Base-by-base conservation (phyloP, 30 jellyfish, hydroid and myxozoan species). In the Sanderia malayensis region DNA sequence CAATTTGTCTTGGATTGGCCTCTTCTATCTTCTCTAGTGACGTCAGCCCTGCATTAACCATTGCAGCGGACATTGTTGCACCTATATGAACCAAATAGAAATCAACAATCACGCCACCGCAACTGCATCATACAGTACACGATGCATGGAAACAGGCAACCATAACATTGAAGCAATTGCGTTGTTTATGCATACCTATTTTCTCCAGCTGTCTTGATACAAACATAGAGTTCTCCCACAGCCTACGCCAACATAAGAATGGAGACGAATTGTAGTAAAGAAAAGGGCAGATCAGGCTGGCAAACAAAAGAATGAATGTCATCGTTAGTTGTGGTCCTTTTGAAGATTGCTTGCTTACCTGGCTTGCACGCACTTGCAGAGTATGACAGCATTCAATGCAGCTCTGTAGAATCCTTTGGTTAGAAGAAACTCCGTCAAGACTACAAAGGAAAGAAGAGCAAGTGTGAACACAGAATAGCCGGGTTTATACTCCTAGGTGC, bases 31-130 rank as follows among this genome's bases (percentile, higher is more conserved):
- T 93, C 55, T 86, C 86, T 21, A 93, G 61, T 69, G 99, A 20
- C n/a, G 97, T 83, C 10, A 93, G 76, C 20, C 96, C 96, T 9
- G 99, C 99, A 49, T 86, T 83, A 9, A 93, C 97, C 62, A 93
- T 57, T 2, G 96, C 96, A 1, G 95, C 52, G 29, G 96, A 93
- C 88, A 93, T 65, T n/a, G 97, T 61, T 0, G 99, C 83, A 4
- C 99, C 99, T 93, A 41, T 7, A 46, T 25, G 22, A 64, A 55
- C 7, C 58, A 49, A 24, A 70, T 70, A 49, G 21, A 7, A 46
- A 18, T 18, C 34, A 4, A 8, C 24, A 37, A 1, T 34, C 66
- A 32, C 7, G 37, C 4, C 27, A 53, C 26, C 2, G 4, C 4
- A 3, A 1, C 0, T 24, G 28, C 71, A 31, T 17, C 9, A 32